Evolutionary conservation across 2,113 vertebrate genomes (phyloP).

Genomic region (Anser cygnoides): DNA sequence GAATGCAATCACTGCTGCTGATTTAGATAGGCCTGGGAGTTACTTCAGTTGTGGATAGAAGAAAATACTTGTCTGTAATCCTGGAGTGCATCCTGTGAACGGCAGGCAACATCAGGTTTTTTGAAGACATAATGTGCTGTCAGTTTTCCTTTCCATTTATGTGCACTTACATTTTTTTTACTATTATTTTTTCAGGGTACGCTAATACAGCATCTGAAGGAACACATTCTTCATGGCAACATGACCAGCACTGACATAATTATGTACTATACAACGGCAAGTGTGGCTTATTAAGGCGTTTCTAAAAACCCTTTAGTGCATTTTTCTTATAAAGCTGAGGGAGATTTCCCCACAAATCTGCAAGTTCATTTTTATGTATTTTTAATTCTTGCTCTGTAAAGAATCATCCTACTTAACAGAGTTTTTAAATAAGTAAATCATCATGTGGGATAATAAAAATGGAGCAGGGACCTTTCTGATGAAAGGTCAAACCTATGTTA

Average conservation of each 20-base stretch:
- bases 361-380: not conserved
- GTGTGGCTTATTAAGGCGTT: constrained; percentile 27
- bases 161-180: not conserved
- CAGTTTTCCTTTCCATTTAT: not conserved
- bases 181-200: constrained; percentile 80
- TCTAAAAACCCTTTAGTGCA: not conserved
- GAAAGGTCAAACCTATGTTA: constrained; percentile 7
- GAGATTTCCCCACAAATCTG: not conserved
- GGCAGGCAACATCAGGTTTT: not conserved
- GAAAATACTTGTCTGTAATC: not conserved
- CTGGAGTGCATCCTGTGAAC: not conserved
- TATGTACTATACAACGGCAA: constrained; percentile 94
- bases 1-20: constrained; percentile 13
- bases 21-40: constrained; percentile 16
- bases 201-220: constrained; percentile 94
- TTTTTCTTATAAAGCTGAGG: not conserved
- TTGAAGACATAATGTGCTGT: not conserved
- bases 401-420: not conserved
- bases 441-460: not conserved
- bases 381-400: not conserved
- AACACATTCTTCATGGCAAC: constrained; percentile 93
- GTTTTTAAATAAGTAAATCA: not conserved
- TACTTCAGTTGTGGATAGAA: not conserved
- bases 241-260: constrained; percentile 87
- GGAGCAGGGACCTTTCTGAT: not conserved